Percentiles rank a stretch among this genome's conserved stretches.
Evolutionary conservation across 2,888 invertebrate species (phyloP).

Genomic region (Rotaria sp.): DNA sequence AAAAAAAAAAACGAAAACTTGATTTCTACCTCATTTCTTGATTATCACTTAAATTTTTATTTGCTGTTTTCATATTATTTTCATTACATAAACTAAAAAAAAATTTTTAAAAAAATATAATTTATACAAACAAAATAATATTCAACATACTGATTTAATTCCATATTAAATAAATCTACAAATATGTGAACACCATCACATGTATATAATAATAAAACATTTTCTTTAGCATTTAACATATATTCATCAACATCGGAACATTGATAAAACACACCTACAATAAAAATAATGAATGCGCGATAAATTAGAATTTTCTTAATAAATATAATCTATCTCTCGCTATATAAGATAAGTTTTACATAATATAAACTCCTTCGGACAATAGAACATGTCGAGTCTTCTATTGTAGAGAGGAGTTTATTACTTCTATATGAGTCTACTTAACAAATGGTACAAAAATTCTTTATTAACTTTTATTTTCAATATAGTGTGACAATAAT

Average conservation of each 20-base stretch:
- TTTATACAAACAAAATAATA: neutral
- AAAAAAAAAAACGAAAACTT: neutral
- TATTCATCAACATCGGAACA: constrained; percentile 85
- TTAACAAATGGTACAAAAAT: too few relatives aligned
- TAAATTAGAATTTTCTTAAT: too few relatives aligned
- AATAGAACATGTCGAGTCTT: too few relatives aligned
- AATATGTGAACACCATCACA: constrained; percentile 81
- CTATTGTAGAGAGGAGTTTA: too few relatives aligned
- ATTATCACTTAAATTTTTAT: constrained; percentile 12
- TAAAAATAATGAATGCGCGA: too few relatives aligned
- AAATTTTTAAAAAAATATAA: neutral
- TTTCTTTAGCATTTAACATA: constrained; percentile 71
- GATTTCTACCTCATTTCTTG: neutral
- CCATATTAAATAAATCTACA: constrained; percentile 83
- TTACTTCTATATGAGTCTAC: too few relatives aligned
- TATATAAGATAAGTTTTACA: too few relatives aligned
- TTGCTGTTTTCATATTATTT: neutral
- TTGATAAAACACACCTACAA: constrained; percentile 61
- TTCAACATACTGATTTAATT: constrained; percentile 67
- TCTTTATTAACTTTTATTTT: too few relatives aligned
- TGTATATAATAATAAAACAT: constrained; percentile 78
- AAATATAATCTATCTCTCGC: too few relatives aligned
- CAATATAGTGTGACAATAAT: too few relatives aligned
- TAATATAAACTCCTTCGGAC: too few relatives aligned
- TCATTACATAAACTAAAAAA: neutral